Evolutionary conservation across 2,888 invertebrate genomes (phyloP).

Genomic region (Ganaspis brasiliensis): DNA sequence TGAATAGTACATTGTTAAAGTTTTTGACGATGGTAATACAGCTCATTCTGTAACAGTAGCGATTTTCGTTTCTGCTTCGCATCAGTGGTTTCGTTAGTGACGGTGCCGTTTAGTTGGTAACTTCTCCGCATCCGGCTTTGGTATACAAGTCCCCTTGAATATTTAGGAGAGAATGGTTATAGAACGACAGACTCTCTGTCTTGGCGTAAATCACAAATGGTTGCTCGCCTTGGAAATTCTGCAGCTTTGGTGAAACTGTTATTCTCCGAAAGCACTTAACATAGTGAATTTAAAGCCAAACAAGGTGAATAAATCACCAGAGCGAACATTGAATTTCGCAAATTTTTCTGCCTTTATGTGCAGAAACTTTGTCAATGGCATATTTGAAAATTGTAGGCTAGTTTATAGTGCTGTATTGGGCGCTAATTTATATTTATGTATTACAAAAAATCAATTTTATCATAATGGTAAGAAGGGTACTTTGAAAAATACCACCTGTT

Average conservation of each 20-base stretch:
- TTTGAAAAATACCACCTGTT: no score
- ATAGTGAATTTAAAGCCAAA: conserved; percentile 18
- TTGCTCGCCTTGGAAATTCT: conserved; percentile 17
- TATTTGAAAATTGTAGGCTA: no score
- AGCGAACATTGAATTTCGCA: not conserved
- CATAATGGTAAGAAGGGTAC: no score
- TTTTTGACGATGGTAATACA: not conserved
- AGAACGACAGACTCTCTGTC: conserved; percentile 21
- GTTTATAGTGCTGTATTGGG: no score
- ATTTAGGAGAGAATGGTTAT: conserved; percentile 37
- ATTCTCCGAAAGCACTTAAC: conserved; percentile 15
- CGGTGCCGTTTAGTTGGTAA: conserved; percentile 33
- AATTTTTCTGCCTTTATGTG: no score
- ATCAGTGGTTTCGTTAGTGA: conserved; percentile 30
- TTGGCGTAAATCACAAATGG: conserved; percentile 38
- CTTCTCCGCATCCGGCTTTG: conserved; percentile 33
- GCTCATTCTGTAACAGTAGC: not conserved
- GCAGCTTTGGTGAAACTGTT: conserved; percentile 23
- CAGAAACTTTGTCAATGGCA: no score
- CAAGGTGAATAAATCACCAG: conserved; percentile 5
- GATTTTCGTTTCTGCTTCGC: conserved; percentile 16
- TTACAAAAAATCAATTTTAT: no score
- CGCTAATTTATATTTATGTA: no score
- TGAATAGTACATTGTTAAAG: not conserved
- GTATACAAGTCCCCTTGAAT: conserved; percentile 18